These are phyloP conservation scores for Cosmia trapezina DNA, from an alignment of 2,888 invertebrate species.

Conservation along the genomic window DNA sequence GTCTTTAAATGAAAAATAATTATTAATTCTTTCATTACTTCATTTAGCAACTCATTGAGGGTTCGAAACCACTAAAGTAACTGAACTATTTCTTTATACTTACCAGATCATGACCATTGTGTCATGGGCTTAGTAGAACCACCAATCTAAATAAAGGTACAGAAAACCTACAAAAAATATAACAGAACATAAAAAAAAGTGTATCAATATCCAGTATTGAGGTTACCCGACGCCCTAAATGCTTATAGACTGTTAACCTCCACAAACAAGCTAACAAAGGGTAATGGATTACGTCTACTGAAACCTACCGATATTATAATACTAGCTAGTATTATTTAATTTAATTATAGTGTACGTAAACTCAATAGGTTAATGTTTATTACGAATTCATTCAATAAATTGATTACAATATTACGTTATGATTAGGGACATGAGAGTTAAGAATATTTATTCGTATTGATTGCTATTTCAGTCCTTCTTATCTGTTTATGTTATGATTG, in stretches of 20 bases:
- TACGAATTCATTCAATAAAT: constrained; percentile 33
- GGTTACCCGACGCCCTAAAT: constrained; percentile 46
- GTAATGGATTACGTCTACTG: constrained; percentile 42
- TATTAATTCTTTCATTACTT: background rate
- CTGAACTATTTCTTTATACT: no score
- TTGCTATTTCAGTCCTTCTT: background rate
- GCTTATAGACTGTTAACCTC: constrained; percentile 19
- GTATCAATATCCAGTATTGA: constrained; percentile 19
- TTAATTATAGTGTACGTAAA: background rate
- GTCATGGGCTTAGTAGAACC: background rate
- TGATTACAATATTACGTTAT: constrained; percentile 16
- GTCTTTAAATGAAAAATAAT: background rate
- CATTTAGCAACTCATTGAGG: background rate
- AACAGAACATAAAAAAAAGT: constrained; percentile 11
- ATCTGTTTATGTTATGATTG: constrained; percentile 6
- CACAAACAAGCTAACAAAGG: constrained; percentile 24
- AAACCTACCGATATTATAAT: constrained; percentile 3
- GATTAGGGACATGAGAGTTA: background rate
- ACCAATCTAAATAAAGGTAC: constrained; percentile 12
- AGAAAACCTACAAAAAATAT: constrained; percentile 12
- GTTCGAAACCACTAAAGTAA: background rate
- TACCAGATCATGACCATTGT: background rate
- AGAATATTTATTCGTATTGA: constrained; percentile 40
- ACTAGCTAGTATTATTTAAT: no score
- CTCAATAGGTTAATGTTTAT: constrained; percentile 30